Evolutionary conservation across 1,140 invertebrate genomes (phyloP), one percentile per base, ranked within the genome.

Genomic region (Apis dorsata): DNA sequence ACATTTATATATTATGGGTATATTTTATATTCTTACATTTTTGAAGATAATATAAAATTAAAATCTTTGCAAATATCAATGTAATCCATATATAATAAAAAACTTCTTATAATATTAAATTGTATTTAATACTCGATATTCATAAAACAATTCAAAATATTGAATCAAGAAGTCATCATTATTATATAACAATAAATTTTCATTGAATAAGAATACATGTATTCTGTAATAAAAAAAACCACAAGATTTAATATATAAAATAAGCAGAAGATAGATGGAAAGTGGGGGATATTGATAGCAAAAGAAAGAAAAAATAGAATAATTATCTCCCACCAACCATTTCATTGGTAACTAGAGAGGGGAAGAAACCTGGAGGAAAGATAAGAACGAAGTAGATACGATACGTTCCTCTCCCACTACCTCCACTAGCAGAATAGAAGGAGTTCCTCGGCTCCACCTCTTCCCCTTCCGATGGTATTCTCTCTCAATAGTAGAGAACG

Each of bases 391-490:
- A 87, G 34, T 60, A 62, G 83, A 65, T 62, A 66, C 53, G 85
- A 88, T 87, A 87, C 85, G 82, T 75, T 70, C 63, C n/a, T 5
- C 34, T 62, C 86, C 86, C 86, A 79, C 86, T 44, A 87, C 24
- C 28, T 77, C 9, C 34, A 44, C 13, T 68, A 74, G 53, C 28
- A 66, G 73, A 73, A 57, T 53, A 65, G 85, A 86, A 74, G 66
- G 68, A 71, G 68, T 80, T 69, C 60, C 60, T 77, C 62, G 77
- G 74, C 82, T 88, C 86, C 86, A 85, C 86, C 86, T 79, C 74
- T 81, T 87, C 83, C 69, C 77, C 82, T 80, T 76, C 79, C 79
- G 73, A 81, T 51, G 57, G 28, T 28, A 24, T 62, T 34, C 44
- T 60, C 81, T 66, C 55, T 65, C 75, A 49, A 63, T 44, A 55